Evolutionary conservation across 1,140 invertebrate genomes (phyloP).

Genomic region (Bombus polaris): DNA sequence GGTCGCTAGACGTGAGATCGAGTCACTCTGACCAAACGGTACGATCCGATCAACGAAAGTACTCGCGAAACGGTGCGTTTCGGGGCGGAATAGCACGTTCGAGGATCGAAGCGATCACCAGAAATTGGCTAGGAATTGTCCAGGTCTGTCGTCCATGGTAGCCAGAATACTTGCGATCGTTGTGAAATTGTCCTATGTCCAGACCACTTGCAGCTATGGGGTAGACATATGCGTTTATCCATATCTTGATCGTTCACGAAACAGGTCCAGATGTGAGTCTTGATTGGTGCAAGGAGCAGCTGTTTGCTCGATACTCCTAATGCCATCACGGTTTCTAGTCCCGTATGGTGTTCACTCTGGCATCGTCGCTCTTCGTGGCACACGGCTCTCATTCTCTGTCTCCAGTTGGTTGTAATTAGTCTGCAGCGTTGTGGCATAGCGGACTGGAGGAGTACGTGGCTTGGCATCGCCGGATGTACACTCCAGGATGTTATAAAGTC

Average conservation of each 20-base stretch:
- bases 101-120: conserved; percentile 36
- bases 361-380: too few relatives aligned
- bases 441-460: neutral
- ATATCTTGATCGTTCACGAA: conserved; percentile 37
- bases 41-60: conserved; percentile 48
- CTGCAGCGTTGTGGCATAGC: neutral
- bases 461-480: conserved; percentile 63
- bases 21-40: conserved; percentile 2
- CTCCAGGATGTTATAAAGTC: conserved; percentile 72
- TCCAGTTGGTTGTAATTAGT: conserved; percentile 59
- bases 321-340: neutral
- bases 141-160: conserved; percentile 30
- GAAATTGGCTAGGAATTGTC: conserved; percentile 56
- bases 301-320: conserved; percentile 42
- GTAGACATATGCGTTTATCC: conserved; percentile 47
- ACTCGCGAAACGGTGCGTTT: conserved; percentile 45
- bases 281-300: conserved; percentile 44
- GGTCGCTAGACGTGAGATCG: conserved; percentile 17
- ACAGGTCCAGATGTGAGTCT: conserved; percentile 18
- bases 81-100: conserved; percentile 8
- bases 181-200: conserved; percentile 41
- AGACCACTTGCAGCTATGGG: conserved; percentile 26
- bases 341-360: neutral
- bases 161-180: conserved; percentile 39
- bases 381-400: conserved; percentile 7